phyloP scores from a whole-genome alignment of 2,888 invertebrate genomes.

The Hypomecis punctinalis region DNA sequence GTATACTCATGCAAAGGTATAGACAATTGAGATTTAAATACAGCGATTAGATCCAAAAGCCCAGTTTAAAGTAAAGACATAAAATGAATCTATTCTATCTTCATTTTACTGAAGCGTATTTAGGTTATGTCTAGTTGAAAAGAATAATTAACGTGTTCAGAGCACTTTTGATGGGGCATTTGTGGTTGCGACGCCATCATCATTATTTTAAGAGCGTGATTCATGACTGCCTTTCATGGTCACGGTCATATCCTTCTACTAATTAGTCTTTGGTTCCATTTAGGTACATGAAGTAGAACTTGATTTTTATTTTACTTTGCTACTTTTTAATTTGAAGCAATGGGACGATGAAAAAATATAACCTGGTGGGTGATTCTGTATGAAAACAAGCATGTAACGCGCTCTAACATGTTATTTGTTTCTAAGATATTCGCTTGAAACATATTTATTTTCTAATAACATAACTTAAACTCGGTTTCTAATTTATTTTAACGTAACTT shows the following conservation, averaged over 20 bases:
- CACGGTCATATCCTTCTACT: neutral
- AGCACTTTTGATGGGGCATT: neutral
- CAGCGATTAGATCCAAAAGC: neutral
- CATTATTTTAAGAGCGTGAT: neutral
- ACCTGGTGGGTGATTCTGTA: no score
- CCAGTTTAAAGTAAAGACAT: neutral
- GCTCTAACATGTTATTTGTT: no score
- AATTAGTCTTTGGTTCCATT: neutral
- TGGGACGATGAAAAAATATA: no score
- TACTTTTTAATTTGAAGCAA: no score
- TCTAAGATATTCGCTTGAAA: no score
- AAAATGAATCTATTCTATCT: neutral
- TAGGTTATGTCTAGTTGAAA: neutral
- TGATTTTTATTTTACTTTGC: no score
- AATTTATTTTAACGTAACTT: no score
- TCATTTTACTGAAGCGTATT: no score
- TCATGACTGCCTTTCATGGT: neutral
- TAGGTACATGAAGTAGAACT: no score
- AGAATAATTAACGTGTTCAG: constrained; percentile 3
- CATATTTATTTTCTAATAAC: no score
- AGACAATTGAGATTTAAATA: constrained; percentile 13
- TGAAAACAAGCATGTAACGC: no score
- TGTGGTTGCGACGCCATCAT: neutral
- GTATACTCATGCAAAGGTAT: neutral
- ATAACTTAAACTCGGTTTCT: no score